Base-by-base conservation (phyloP, 2,888 invertebrate genomes). In the Trisateles emortualis region DNA sequence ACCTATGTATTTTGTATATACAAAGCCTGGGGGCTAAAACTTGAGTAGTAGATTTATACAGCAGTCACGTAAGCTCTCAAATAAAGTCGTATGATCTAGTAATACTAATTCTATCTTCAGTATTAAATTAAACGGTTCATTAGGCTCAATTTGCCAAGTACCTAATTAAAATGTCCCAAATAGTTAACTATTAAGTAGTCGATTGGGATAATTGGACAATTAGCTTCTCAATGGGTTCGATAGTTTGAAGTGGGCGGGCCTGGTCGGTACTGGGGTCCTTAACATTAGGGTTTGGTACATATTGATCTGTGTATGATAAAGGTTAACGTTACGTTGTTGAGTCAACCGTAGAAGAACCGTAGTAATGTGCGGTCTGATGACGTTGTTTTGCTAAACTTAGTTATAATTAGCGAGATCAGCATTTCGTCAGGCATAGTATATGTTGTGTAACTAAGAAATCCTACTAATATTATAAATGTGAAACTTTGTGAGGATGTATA, bases 191-290 rank as follows among this genome's bases (percentile, higher is more conserved):
- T 66, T 52, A 58, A 66, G 58, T 61, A 49, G 53, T 47, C 58
- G 61, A 71, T 70, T 70, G 64, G 42, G 43, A 61, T 72, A 71
- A 71, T 71, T 72, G 61, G 54, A 53, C 64, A 59, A 69, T 70
- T 64, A 70, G 45, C 33, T 43, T 41, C 45, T 43, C 48, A 38
- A 70, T 58, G 32, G 58, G 38, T 45, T 36, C 52, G 46, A 55
- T 50, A 52, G 56, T 52, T 49, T 38, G 39, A 33, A 59, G 50
- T 59, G 56, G 40, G 38, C 30, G 51, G 46, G 24, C 26, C 14
- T 11, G 24, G 32, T 16, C 32, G 17, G 24, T 22, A 26, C 19
- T 16, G n/a, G 29, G 32, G 24, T 32, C 43, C 33, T 29, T 19
- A 36, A 52, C 42, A 6, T 14, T 41, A 16, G 11, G 33, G 22